Evolutionary conservation across 2,888 invertebrate genomes (phyloP).

Genomic region (Eutolmus rufibarbis): DNA sequence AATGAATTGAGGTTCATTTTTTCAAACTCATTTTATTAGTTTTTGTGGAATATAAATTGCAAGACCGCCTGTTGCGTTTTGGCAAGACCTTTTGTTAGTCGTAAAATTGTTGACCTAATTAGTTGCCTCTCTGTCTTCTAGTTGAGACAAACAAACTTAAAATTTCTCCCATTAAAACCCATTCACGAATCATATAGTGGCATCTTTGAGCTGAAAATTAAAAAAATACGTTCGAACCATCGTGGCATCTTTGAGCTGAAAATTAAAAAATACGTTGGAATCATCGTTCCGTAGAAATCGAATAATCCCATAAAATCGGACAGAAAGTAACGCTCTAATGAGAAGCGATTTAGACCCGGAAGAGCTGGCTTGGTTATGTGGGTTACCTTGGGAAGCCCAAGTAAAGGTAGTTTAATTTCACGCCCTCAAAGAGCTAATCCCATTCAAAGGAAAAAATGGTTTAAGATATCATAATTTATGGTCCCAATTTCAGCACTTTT

Average conservation of each 20-base stretch:
- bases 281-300: background rate
- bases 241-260: background rate
- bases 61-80: background rate
- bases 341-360: background rate
- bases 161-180: background rate
- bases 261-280: background rate
- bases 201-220: background rate
- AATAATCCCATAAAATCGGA: background rate
- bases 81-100: background rate
- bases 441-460: background rate
- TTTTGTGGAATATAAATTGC: background rate
- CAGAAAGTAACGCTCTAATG: background rate
- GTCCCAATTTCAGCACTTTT: background rate
- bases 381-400: background rate
- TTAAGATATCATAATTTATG: background rate
- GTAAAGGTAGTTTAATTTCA: slow-evolving; percentile 10
- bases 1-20: background rate
- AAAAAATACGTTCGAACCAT: background rate
- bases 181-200: background rate
- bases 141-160: background rate
- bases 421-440: background rate
- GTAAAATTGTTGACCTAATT: background rate
- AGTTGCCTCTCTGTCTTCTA: background rate
- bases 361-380: background rate
- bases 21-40: background rate